These are phyloP conservation scores for Ctenoplectra terminalis DNA, from an alignment of 1,140 invertebrate genomes.

Conservation along the genomic window DNA sequence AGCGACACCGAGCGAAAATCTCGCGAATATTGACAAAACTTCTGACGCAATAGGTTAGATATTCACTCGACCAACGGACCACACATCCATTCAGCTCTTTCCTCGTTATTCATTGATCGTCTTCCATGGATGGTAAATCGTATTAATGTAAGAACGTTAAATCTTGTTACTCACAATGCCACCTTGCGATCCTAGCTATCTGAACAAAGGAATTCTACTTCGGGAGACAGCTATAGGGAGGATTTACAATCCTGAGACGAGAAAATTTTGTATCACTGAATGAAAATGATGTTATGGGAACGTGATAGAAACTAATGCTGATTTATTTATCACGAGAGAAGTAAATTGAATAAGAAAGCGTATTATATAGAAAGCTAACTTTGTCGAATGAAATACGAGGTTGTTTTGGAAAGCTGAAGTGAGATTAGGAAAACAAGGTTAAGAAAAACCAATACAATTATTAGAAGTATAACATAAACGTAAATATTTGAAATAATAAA, in stretches of 20 bases:
- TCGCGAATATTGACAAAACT: slow-evolving; percentile 71
- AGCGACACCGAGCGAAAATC: slow-evolving; percentile 54
- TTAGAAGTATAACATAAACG: too few species aligned
- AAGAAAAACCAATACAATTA: too few species aligned
- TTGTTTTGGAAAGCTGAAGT: too few species aligned
- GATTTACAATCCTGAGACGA: neutral
- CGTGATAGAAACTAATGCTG: neutral
- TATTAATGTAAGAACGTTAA: slow-evolving; percentile 80
- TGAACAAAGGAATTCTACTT: slow-evolving; percentile 19
- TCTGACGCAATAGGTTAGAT: slow-evolving; percentile 28
- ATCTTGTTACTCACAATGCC: slow-evolving; percentile 62
- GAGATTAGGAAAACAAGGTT: too few species aligned
- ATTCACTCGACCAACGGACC: slow-evolving; percentile 13
- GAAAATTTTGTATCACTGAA: neutral
- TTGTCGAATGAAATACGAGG: too few species aligned
- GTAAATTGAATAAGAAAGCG: neutral
- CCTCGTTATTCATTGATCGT: slow-evolving; percentile 51
- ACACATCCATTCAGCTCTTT: neutral
- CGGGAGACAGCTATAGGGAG: neutral
- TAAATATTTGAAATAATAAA: neutral
- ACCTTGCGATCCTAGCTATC: neutral
- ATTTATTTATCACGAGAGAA: neutral
- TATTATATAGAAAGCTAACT: too few species aligned
- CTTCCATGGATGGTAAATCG: slow-evolving; percentile 73
- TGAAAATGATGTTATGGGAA: neutral